Evolutionary conservation across 2,888 invertebrate species (phyloP).

Genomic region (Lasioglossum marginatum): DNA sequence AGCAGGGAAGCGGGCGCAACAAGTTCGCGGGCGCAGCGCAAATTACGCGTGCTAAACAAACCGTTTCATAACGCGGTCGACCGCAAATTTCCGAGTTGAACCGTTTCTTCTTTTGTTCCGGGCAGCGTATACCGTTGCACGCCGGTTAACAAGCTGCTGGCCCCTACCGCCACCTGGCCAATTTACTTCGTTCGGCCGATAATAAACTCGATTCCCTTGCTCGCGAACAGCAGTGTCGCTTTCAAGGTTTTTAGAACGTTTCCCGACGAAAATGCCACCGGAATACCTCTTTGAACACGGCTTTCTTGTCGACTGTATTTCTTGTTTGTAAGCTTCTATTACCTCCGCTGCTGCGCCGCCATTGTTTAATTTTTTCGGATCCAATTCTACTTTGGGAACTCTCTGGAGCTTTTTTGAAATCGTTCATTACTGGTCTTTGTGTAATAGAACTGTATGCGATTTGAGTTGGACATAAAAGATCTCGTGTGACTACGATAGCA

Average conservation of each 20-base stretch:
- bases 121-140: background rate
- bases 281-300: background rate
- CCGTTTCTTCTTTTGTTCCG: slow-evolving; percentile 11
- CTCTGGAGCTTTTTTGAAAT: too few species aligned
- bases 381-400: background rate
- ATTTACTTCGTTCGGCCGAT: slow-evolving; percentile 4
- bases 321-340: background rate
- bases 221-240: background rate
- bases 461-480: background rate
- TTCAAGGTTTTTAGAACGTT: slow-evolving; percentile 1
- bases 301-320: background rate
- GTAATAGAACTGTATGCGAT: background rate
- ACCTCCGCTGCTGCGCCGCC: background rate
- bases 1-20: background rate
- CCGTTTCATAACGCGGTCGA: background rate
- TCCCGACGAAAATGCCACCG: background rate
- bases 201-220: slow-evolving; percentile 6
- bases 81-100: slow-evolving; percentile 5
- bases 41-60: slow-evolving; percentile 21
- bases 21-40: slow-evolving; percentile 16
- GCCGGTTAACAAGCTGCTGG: slow-evolving; percentile 4
- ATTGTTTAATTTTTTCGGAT: background rate
- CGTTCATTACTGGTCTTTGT: background rate
- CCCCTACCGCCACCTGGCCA: slow-evolving; percentile 7
- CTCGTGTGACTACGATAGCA: background rate